Conservation (phyloP, 2,888 invertebrate species). For the Aelia acuminata region DNA sequence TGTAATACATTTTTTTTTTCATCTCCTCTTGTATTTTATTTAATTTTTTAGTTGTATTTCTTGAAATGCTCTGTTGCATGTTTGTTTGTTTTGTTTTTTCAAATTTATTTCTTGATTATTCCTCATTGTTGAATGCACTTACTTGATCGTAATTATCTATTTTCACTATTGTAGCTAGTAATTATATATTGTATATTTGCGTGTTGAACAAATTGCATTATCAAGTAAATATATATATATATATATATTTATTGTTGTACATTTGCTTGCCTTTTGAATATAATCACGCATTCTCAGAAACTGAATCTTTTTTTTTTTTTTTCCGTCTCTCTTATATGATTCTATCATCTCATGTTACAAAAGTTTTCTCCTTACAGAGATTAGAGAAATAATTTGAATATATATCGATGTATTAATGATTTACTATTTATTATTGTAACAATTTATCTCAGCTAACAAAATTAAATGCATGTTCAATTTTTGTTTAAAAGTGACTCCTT, state of each 20-base stretch:
- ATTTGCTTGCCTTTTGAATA: not conserved
- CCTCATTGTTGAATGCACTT: constrained; percentile 27
- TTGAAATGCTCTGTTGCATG: constrained; percentile 46
- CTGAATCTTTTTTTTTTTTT: not conserved
- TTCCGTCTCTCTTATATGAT: constrained; percentile 2
- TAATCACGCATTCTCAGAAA: not conserved
- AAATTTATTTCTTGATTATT: constrained; percentile 32
- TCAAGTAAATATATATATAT: not conserved
- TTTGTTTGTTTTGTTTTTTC: too few relatives aligned
- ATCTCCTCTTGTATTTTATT: constrained; percentile 5
- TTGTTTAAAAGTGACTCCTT: not conserved
- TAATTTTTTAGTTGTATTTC: constrained; percentile 33
- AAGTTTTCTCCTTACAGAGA: not conserved
- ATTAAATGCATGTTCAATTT: not conserved
- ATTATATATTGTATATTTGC: constrained; percentile 47
- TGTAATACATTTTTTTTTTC: constrained; percentile 6
- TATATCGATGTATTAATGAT: not conserved
- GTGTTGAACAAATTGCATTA: not conserved
- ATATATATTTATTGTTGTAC: too few relatives aligned
- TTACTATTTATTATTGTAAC: not conserved
- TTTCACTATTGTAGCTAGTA: constrained; percentile 47
- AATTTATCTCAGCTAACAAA: not conserved
- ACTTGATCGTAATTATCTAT: constrained; percentile 50
- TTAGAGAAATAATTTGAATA: not conserved
- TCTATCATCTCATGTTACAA: not conserved